Evolutionary conservation across 2,113 vertebrate species (phyloP).

Genomic region (Erpornis zantholeuca): DNA sequence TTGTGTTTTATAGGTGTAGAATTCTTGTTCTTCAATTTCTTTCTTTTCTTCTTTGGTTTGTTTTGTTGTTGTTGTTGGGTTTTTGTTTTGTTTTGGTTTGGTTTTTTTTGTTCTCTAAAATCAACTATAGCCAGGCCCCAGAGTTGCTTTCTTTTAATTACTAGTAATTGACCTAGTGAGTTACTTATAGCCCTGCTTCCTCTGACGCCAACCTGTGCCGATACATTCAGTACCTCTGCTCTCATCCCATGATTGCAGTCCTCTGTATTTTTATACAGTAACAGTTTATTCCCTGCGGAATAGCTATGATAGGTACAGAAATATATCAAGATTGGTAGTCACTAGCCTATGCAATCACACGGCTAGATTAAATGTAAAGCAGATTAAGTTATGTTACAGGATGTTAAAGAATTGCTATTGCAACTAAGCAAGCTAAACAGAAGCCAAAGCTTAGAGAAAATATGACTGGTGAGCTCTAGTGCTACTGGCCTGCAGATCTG

Average conservation of each 20-base stretch:
- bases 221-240: neutral
- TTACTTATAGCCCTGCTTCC: neutral
- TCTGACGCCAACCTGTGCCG: neutral
- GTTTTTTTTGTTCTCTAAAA: neutral
- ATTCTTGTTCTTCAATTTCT: neutral
- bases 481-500: neutral
- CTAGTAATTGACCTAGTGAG: neutral
- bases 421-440: neutral
- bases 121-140: neutral
- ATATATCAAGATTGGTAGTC: neutral
- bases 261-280: neutral
- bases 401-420: neutral
- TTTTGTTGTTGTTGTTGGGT: too few species aligned
- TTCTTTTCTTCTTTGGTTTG: neutral
- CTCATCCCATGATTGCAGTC: neutral
- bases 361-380: neutral
- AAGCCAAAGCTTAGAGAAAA: neutral
- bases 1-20: neutral
- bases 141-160: neutral
- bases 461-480: neutral
- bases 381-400: neutral
- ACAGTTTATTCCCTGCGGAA: neutral
- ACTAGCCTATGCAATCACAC: neutral
- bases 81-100: too few species aligned
- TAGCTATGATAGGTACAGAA: neutral